A percentile compares a stretch with the other conserved stretches of the same genome.
Evolutionary conservation across 2,888 invertebrate species (phyloP).

Genomic region (Stenichneumon culpator): DNA sequence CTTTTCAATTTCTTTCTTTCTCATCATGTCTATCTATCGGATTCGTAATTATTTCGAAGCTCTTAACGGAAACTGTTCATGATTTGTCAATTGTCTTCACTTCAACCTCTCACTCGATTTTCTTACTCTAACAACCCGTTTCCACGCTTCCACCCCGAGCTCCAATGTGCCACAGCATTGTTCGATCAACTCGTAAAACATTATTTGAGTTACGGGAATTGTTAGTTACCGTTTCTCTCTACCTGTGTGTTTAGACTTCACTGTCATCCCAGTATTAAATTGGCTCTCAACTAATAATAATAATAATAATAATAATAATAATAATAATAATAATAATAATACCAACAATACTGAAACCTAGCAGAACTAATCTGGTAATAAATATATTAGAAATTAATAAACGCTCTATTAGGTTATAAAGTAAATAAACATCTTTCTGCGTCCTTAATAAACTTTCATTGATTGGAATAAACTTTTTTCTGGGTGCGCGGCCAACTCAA

Average conservation of each 20-base stretch:
- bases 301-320: too few relatives aligned
- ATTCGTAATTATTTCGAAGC: background rate
- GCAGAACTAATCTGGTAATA: too few relatives aligned
- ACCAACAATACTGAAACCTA: too few relatives aligned
- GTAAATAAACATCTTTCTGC: too few relatives aligned
- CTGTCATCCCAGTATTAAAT: constrained; percentile 47
- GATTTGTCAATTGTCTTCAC: background rate
- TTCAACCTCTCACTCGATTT: background rate
- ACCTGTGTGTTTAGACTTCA: background rate
- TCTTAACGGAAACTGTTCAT: background rate
- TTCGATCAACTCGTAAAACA: constrained; percentile 29
- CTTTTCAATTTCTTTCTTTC: background rate
- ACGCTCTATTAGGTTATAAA: too few relatives aligned
- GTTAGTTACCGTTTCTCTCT: background rate
- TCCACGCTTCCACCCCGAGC: constrained; percentile 8
- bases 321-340: too few relatives aligned
- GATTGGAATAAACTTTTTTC: too few relatives aligned
- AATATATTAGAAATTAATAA: too few relatives aligned
- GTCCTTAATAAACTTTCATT: too few relatives aligned
- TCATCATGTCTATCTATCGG: background rate
- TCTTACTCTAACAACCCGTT: background rate
- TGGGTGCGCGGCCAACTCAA: too few relatives aligned
- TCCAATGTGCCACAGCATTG: background rate
- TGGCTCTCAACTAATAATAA: background rate
- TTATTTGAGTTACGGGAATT: constrained; percentile 44